Evolutionary conservation across 2,113 vertebrate species (phyloP), one percentile per base, ranked within the genome.

Genomic region (Lipophrys pholis): DNA sequence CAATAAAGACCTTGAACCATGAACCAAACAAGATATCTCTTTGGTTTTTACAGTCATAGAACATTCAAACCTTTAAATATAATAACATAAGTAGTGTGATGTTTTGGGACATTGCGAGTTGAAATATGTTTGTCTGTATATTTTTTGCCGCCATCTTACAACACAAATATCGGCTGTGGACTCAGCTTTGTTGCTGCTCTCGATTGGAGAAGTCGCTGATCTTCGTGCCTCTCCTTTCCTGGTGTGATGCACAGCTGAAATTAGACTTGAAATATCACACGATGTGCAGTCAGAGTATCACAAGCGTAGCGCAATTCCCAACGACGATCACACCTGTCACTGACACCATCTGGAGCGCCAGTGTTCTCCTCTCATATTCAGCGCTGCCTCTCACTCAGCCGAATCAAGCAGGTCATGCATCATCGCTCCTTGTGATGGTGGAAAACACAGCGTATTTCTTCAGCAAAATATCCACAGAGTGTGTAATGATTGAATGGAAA

Each of bases 271-370:
- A 62, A 83, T 79, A 77, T 87, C 79, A 80, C 81, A 87, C 64
- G 17, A 42, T 60, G 78, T 69, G 57, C 36, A 80, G 77, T 52
- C 61, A 39, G 80, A 80, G 68, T 72, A 72, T 78, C 85, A 73
- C 59, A 66, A 80, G 61, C 15, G 78, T 61, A 69, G 51, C 1
- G 58, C 75, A 77, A 87, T 79, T 83, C 83, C 66, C 83, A 55
- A 7, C 21, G 61, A 84, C 63, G 58, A 85, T 81, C 75, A 70
- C 87, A 86, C 82, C 82, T 86, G 86, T 85, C 84, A 79, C 17
- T 5, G 5, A 66, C 55, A 67, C 76, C 87, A 86, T 88, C 89
- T 89, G 87, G 77, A 77, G 60, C 74, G 10, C 36, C 55, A 0
- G 3, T 14, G 16, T 43, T 58, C 35, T 51, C 64, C 54, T 71